These are phyloP conservation scores for Brachirus orientalis DNA, from an alignment of 2,113 vertebrate species.

Conservation along the genomic window DNA sequence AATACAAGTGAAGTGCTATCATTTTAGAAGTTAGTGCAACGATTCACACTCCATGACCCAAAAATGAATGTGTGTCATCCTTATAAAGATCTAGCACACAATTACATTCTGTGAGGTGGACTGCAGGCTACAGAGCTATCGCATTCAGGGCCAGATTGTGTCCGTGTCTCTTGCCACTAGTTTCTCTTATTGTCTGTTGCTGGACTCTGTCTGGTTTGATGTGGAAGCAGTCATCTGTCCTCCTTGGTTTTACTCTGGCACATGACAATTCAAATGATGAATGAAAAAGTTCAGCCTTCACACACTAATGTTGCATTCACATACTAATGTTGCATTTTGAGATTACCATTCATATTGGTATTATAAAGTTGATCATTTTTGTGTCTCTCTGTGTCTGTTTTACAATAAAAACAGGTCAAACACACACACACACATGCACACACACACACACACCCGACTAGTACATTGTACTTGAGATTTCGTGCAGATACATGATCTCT, in stretches of 20 bases:
- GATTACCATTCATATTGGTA: background rate
- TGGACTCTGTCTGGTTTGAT: constrained; percentile 5
- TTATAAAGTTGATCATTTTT: constrained; percentile 16
- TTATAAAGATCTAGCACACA: constrained; percentile 11
- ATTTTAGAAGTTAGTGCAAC: background rate
- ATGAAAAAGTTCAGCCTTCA: constrained; percentile 8
- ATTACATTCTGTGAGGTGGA: constrained; percentile 16
- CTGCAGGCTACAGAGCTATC: constrained; percentile 20
- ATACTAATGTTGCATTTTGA: constrained; percentile 3
- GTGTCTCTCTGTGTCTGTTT: constrained; percentile 3
- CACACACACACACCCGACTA: background rate
- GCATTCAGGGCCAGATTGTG: constrained; percentile 27
- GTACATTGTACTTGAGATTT: constrained; percentile 40
- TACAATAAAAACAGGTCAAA: background rate
- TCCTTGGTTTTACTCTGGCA: constrained; percentile 22
- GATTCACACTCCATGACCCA: constrained; percentile 17
- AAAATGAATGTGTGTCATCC: constrained; percentile 26
- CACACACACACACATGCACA: constrained; percentile 19
- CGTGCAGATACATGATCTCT: constrained; percentile 56
- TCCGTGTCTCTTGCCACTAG: constrained; percentile 32
- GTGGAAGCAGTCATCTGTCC: background rate
- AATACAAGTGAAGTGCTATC: background rate
- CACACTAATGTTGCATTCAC: constrained; percentile 3
- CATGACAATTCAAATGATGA: constrained; percentile 14
- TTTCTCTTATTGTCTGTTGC: constrained; percentile 27